Conservation (phyloP, 2,888 invertebrate species). For the Sthenelais limicola region DNA sequence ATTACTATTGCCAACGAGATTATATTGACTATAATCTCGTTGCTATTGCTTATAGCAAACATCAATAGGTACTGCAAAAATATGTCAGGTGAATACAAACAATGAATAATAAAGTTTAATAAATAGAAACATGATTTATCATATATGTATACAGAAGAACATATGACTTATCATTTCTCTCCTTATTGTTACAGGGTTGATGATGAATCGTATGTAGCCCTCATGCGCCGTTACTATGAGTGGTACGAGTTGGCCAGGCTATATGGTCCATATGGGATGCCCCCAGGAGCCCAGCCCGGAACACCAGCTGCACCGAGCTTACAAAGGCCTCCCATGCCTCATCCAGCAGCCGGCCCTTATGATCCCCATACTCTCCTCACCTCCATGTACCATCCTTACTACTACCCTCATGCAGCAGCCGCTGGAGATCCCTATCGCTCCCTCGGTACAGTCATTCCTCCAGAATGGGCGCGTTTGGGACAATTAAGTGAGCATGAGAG, state of each 20-base stretch:
- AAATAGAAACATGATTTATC: no score
- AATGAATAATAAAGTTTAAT: no score
- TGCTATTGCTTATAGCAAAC: no score
- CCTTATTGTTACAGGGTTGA: slow-evolving; percentile 16
- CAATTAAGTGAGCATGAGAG: slow-evolving; percentile 1
- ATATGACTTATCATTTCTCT: no score
- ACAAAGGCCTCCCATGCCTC: background rate
- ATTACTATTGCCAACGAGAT: no score
- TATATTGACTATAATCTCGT: no score
- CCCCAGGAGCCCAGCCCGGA: slow-evolving; percentile 2
- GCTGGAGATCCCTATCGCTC: slow-evolving; percentile 1
- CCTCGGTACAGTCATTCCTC: background rate
- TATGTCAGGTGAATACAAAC: no score
- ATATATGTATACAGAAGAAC: no score
- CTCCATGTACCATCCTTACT: background rate
- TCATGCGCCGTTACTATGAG: slow-evolving; percentile 35
- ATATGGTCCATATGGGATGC: slow-evolving; percentile 8
- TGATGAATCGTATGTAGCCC: slow-evolving; percentile 23
- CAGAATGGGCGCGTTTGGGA: slow-evolving; percentile 6
- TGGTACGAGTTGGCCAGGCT: slow-evolving; percentile 30
- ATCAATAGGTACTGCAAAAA: no score
- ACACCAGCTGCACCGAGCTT: background rate
- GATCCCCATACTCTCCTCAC: slow-evolving; percentile 11
- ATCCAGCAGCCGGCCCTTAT: slow-evolving; percentile 25
- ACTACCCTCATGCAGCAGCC: slow-evolving; percentile 16